Evolutionary conservation across 2,113 vertebrate genomes (phyloP), one percentile per base, ranked within the genome.

Genomic region (Parotia lawesii): DNA sequence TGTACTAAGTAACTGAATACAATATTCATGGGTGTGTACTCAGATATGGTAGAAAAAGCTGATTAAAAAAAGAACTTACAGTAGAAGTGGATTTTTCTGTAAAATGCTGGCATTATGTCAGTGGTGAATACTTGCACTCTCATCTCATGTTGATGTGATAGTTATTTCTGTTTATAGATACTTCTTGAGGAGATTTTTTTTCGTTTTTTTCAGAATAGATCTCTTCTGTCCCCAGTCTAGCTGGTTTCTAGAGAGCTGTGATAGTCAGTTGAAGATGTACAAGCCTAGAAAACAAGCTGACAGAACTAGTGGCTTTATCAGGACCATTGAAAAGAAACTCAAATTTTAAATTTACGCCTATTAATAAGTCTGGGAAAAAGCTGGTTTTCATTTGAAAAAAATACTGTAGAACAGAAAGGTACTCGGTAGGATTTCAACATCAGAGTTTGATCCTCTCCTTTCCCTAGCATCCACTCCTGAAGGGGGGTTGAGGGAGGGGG

Each of bases 1-100:
- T 58, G 21, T 38, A 51, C 72, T 66, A 91, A 92, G 56, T 77
- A 91, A 71, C 44, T 29, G 22, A 38, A 48, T 82, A 62, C 91
- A 70, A 54, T 64, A 85, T 89, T 93, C 94, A 50, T 73, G 38
- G 54, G 14, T 31, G 4, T 20, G 10, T 70, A 54, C 8, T 82
- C n/a, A 53, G 27, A 28, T 91, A 37, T 50, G 50, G 27, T 9
- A 85, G 66, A 57, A 85, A 77, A 87, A 72, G 3, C 8, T 60
- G 11, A 38, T 78, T 40, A 51, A 31, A 51, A 57, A 17, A 40
- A 6, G 10, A n/a, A 48, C 27, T 57, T 65, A 5, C 1, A 38
- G 17, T 23, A 72, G 56, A 50, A 75, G 76, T 70, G 8, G 12
- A 7, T 47, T 44, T 89, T 87, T 78, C 54, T 76, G 27, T 72